A percentile compares a stretch with the other conserved stretches of the same genome.
These are phyloP conservation scores for Crepidodera aurea DNA, from an alignment of 2,888 invertebrate species.

Conservation along the genomic window DNA sequence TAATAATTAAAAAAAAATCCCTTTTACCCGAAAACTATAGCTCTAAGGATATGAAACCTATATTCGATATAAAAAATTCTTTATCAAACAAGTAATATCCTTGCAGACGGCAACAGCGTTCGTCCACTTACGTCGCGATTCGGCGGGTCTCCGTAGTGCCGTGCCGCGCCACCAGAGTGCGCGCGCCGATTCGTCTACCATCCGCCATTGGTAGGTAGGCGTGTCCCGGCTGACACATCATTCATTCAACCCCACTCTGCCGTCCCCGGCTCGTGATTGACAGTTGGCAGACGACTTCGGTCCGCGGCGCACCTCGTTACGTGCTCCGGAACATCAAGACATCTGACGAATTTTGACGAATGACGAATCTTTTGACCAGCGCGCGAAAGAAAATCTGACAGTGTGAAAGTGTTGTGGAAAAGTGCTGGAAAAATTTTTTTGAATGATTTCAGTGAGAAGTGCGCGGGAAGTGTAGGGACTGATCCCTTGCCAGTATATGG, in stretches of 20 bases:
- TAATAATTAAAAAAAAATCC: too few relatives aligned
- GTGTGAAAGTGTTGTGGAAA: constrained; percentile 52
- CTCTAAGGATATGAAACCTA: too few relatives aligned
- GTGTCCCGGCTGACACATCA: constrained; percentile 60
- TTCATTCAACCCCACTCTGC: constrained; percentile 66
- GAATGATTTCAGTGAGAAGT: constrained; percentile 30
- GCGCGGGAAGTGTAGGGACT: constrained; percentile 44
- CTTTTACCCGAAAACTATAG: too few relatives aligned
- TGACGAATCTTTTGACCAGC: constrained; percentile 46
- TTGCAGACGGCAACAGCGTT: constrained; percentile 36
- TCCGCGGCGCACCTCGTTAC: constrained; percentile 69
- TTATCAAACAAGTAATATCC: too few relatives aligned
- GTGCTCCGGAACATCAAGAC: constrained; percentile 56
- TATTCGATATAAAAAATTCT: too few relatives aligned
- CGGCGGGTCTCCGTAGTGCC: constrained; percentile 47
- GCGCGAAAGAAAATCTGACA: constrained; percentile 42
- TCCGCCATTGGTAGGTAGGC: constrained; percentile 61
- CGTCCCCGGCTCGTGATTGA: constrained; percentile 68
- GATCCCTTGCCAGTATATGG: constrained; percentile 69
- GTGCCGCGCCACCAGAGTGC: constrained; percentile 54
- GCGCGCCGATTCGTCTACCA: constrained; percentile 62
- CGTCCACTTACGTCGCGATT: constrained; percentile 55
- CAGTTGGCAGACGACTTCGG: constrained; percentile 73
- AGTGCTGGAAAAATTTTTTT: constrained; percentile 35
- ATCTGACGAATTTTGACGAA: constrained; percentile 44